A percentile compares a stretch with the other conserved stretches of the same genome.
These are phyloP conservation scores for Lordiphosa stackelbergi DNA, from an alignment of 1,140 invertebrate species.

Conservation along the genomic window DNA sequence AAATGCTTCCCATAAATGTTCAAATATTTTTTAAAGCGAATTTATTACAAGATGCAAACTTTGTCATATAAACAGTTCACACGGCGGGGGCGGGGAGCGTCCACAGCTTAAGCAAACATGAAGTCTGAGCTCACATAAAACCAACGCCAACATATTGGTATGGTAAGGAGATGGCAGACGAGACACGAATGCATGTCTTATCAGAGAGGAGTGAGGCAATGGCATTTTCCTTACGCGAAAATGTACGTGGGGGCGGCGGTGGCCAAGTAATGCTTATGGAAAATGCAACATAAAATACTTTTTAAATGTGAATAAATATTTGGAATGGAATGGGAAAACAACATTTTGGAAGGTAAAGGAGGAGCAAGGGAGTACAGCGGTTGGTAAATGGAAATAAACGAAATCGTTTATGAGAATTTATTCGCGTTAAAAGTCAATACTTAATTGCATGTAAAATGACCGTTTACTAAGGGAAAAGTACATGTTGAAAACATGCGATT, in stretches of 20 bases:
- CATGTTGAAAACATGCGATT: no score
- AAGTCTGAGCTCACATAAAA: constrained; percentile 45
- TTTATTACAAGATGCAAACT: constrained; percentile 68
- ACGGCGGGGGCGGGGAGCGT: neutral
- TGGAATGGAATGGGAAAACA: constrained; percentile 20
- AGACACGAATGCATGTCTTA: constrained; percentile 62
- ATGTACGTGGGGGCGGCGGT: constrained; percentile 23
- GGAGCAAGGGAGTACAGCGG: neutral
- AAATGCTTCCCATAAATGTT: constrained; percentile 62
- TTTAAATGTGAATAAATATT: constrained; percentile 71
- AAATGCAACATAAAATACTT: constrained; percentile 73
- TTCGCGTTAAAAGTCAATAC: no score
- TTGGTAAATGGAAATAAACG: constrained; percentile 25
- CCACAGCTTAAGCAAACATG: constrained; percentile 51
- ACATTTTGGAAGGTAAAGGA: constrained; percentile 27
- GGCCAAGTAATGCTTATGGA: constrained; percentile 49
- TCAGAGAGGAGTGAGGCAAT: constrained; percentile 37
- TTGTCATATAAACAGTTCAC: constrained; percentile 67
- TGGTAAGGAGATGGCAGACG: constrained; percentile 2
- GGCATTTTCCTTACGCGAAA: constrained; percentile 27
- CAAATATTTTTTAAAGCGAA: constrained; percentile 62
- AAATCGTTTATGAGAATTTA: neutral
- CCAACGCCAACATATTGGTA: constrained; percentile 14
- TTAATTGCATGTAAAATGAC: no score
- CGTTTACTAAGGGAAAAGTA: no score